Evolutionary conservation across 2,113 vertebrate species (phyloP), one percentile per base, ranked within the genome.

Genomic region (Brevimyrus niger): DNA sequence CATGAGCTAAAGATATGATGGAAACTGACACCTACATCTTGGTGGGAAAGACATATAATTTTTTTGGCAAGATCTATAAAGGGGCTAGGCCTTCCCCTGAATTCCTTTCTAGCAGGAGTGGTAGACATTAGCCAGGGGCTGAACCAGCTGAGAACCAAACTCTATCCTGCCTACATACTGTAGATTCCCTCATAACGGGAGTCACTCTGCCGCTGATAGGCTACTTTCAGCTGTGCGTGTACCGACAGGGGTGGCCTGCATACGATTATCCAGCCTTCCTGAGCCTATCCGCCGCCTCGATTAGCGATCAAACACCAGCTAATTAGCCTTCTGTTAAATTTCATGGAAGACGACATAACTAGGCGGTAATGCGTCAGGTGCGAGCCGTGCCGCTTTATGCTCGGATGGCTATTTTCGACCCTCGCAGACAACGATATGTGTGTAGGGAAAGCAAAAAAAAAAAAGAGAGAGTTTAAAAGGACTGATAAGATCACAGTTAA

Each of bases 1-100:
- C 93, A 92, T 92, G 87, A 92, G 88, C 94, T 90, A 94, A 91
- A 95, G 92, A 96, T 95, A 96, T 96, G 94, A 96, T 95, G 91
- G 94, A 93, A 94, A 96, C 92, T 95, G 94, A 95, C 93, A 94
- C 69, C 93, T 93, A 95, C 93, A 95, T 92, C 91, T 94, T 92
- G 86, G 89, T 92, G 88, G 83, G 94, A 92, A 95, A 94, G 95
- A 94, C 91, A 89, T 87, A 93, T 91, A 89, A 58, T 92, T 93
- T 80, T 80, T 94, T 95, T 93, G 92, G 92, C 87, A 90, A 91
- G 31, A 31, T 80, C 69, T 51, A 42, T 91, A 92, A 86, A 3
- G 83, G 46, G 90, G 91, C 58, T 23, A 35, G 73, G 91, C 90
- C 69, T 9, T 44, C 90, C 82, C 90, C 48, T 82, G 88, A 89